Percentiles rank a stretch among this genome's conserved stretches.
Evolutionary conservation across 2,113 vertebrate genomes (phyloP).

Genomic region (Phasianus colchicus): DNA sequence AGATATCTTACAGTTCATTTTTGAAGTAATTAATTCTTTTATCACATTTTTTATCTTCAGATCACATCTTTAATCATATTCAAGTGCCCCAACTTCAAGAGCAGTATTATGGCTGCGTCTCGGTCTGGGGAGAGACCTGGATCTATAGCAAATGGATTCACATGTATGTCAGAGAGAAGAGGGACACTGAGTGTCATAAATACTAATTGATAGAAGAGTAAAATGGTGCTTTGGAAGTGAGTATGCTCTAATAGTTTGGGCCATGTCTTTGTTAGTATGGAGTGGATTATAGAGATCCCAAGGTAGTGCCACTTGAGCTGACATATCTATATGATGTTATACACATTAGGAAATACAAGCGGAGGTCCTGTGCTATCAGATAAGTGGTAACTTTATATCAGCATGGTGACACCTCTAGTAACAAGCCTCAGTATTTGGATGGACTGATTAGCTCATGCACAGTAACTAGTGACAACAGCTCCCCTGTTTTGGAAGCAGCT

Average conservation of each 20-base stretch:
- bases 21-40: neutral
- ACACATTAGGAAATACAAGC: neutral
- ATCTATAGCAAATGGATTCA: neutral
- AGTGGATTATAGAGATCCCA: neutral
- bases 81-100: neutral
- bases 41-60: neutral
- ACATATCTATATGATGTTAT: neutral
- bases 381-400: neutral
- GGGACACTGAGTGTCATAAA: neutral
- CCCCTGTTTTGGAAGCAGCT: neutral
- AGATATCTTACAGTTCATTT: neutral
- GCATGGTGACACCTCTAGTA: neutral
- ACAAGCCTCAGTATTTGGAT: slow-evolving; percentile 16
- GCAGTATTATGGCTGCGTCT: neutral
- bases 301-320: neutral
- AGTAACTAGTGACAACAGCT: neutral
- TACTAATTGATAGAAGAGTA: neutral
- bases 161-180: neutral
- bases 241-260: neutral
- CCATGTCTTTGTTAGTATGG: neutral
- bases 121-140: neutral
- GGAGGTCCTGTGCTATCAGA: neutral
- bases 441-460: neutral
- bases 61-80: neutral
- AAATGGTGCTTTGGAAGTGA: neutral